Evolutionary conservation across 2,113 vertebrate genomes (phyloP).

Genomic region (Verasper variegatus): DNA sequence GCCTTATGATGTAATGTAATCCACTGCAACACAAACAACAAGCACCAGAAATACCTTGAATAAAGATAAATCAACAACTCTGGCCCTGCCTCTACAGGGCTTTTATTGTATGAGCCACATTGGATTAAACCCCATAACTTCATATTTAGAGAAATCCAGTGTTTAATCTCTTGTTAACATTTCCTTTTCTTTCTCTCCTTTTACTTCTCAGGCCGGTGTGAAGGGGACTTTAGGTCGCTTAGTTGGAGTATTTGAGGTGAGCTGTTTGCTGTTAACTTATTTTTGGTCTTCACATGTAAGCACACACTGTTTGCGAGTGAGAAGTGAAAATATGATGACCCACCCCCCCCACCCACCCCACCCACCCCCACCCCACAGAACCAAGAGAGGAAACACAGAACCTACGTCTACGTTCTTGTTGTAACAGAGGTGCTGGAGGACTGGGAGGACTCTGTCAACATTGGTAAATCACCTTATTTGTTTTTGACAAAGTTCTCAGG

Average conservation of each 20-base stretch:
- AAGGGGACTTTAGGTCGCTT: constrained; percentile 97
- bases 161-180: background rate
- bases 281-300: constrained; percentile 16
- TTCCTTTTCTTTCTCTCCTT: background rate
- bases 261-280: constrained; percentile 63
- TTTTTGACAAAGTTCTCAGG: constrained; percentile 41
- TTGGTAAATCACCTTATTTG: constrained; percentile 83
- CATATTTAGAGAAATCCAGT: background rate
- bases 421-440: constrained; percentile 97
- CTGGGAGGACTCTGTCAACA: constrained; percentile 99
- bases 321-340: background rate
- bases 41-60: constrained; percentile 1
- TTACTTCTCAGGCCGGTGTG: constrained; percentile 89
- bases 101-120: background rate
- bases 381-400: constrained; percentile 97
- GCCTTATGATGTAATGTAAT: constrained; percentile 38
- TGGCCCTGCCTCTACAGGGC: background rate
- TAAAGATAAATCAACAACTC: constrained; percentile 21
- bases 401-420: constrained; percentile 95
- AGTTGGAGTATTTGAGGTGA: constrained; percentile 98
- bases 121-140: background rate
- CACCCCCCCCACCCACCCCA: background rate
- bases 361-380: too few relatives aligned
- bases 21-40: constrained; percentile 21
- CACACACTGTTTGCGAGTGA: constrained; percentile 4